phyloP scores from a whole-genome alignment of 2,888 invertebrate species.

The Tuberolachnus salignus region DNA sequence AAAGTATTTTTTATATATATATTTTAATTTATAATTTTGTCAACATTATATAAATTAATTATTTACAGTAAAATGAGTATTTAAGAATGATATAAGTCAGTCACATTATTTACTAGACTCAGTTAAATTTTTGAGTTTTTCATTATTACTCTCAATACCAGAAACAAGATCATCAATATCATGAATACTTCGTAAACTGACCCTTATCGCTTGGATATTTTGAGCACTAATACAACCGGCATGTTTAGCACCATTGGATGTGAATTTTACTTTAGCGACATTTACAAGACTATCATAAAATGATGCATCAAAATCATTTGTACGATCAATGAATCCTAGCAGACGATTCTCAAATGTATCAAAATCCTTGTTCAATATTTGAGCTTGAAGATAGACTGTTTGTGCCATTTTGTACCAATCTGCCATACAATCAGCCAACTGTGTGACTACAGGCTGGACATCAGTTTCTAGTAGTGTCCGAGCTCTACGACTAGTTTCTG shows the following conservation, averaged over 20 bases:
- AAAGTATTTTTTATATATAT: not conserved
- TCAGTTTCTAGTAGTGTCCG: slow-evolving; percentile 73
- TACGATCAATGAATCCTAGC: slow-evolving; percentile 63
- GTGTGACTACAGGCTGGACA: slow-evolving; percentile 75
- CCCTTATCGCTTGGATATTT: slow-evolving; percentile 59
- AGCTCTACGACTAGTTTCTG: slow-evolving; percentile 77
- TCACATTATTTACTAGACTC: slow-evolving; percentile 50
- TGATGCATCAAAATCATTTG: slow-evolving; percentile 59
- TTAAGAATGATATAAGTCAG: slow-evolving; percentile 24
- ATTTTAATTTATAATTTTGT: not conserved
- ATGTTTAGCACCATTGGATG: slow-evolving; percentile 58
- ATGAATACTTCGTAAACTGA: slow-evolving; percentile 59
- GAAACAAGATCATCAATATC: slow-evolving; percentile 52
- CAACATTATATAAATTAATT: slow-evolving; percentile 1
- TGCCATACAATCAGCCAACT: slow-evolving; percentile 77
- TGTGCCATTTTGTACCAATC: slow-evolving; percentile 91
- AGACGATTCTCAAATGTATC: slow-evolving; percentile 65
- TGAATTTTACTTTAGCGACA: slow-evolving; percentile 58
- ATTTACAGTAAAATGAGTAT: slow-evolving; percentile 26
- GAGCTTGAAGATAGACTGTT: slow-evolving; percentile 81
- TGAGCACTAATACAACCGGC: slow-evolving; percentile 60
- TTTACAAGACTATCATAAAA: slow-evolving; percentile 60
- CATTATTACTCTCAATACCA: slow-evolving; percentile 46
- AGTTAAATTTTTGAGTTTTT: slow-evolving; percentile 50
- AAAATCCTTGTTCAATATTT: slow-evolving; percentile 80